Conservation (phyloP, 2,113 vertebrate genomes). For the Corythaixoides concolor region DNA sequence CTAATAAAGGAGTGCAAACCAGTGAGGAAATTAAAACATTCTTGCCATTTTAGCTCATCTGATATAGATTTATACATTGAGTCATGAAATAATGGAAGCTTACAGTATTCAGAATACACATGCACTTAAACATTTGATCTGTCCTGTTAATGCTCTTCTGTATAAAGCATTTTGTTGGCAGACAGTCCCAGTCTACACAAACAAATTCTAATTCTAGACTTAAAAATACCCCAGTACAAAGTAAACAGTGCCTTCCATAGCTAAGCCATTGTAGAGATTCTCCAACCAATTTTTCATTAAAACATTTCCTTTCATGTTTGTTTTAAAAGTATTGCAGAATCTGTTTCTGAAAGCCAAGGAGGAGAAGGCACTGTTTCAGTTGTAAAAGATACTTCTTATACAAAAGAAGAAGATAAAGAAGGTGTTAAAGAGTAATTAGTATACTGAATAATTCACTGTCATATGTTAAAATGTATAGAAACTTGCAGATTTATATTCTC, state of each 20-base stretch:
- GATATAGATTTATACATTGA: neutral
- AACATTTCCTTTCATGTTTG: conserved; percentile 7
- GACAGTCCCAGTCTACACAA: neutral
- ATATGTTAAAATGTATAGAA: neutral
- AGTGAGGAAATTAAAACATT: neutral
- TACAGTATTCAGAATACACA: neutral
- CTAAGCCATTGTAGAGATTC: neutral
- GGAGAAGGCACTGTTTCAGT: neutral
- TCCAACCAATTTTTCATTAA: conserved; percentile 4
- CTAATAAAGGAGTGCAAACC: neutral
- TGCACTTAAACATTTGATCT: neutral
- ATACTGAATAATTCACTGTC: neutral
- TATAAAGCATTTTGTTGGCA: neutral
- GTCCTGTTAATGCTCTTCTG: neutral
- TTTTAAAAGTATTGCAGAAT: conserved; percentile 14
- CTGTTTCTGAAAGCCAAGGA: neutral
- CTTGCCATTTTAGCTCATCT: neutral
- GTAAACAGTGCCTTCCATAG: neutral
- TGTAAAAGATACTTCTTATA: neutral
- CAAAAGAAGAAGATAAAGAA: neutral
- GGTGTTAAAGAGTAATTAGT: neutral
- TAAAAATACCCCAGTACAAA: neutral
- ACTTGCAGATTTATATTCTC: neutral
- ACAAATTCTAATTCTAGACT: neutral
- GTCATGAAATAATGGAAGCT: neutral